phyloP scores from a whole-genome alignment of 2,797 vertebrate species.

The Mormyrops boulengeri region DNA sequence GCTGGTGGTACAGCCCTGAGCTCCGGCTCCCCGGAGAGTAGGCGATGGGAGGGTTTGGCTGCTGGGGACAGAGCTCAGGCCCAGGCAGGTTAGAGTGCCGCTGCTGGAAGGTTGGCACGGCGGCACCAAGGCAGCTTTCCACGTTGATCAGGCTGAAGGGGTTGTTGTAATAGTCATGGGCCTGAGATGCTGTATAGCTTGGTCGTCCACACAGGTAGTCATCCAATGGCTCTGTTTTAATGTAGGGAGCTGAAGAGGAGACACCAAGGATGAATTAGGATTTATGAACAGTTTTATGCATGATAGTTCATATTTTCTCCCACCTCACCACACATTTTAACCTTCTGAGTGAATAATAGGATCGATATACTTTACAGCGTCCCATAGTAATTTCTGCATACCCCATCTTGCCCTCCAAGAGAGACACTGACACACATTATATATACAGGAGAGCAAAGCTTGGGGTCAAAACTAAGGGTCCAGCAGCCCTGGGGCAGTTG shows the following conservation, averaged over 20 bases:
- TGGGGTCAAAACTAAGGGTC: background rate
- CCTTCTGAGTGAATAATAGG: background rate
- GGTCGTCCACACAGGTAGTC: slow-evolving; percentile 74
- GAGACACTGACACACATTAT: background rate
- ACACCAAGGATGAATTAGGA: background rate
- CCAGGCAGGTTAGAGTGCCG: slow-evolving; percentile 63
- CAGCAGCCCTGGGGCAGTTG: background rate
- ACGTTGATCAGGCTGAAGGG: slow-evolving; percentile 59
- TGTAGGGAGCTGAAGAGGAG: slow-evolving; percentile 67
- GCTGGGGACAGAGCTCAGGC: slow-evolving; percentile 64
- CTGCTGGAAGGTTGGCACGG: slow-evolving; percentile 66
- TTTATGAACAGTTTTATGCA: background rate
- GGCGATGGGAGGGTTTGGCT: slow-evolving; percentile 65
- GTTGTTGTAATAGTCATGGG: slow-evolving; percentile 66
- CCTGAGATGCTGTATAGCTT: slow-evolving; percentile 60
- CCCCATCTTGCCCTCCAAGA: background rate
- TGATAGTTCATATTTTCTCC: background rate
- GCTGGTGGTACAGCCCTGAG: slow-evolving; percentile 70
- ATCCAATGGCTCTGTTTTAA: slow-evolving; percentile 89
- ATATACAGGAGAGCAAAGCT: background rate
- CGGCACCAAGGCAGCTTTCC: slow-evolving; percentile 66
- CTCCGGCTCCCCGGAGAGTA: slow-evolving; percentile 67
- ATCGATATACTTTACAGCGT: background rate
- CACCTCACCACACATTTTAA: background rate
- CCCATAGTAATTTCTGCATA: background rate